These are phyloP conservation scores for Lophius piscatorius DNA, from an alignment of 2,113 vertebrate genomes.

Conservation along the genomic window DNA sequence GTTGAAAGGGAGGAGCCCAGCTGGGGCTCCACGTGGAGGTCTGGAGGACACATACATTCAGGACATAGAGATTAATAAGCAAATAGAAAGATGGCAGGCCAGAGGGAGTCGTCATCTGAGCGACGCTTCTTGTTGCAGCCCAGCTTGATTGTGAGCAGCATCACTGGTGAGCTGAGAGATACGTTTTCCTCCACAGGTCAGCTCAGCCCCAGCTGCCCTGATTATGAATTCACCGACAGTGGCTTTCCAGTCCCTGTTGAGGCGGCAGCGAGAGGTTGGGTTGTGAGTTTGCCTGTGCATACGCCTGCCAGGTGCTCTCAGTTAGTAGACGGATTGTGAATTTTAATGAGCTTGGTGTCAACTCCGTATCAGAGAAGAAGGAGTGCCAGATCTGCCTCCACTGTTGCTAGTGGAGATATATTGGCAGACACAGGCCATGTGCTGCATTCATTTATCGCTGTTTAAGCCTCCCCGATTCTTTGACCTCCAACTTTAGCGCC, in stretches of 20 bases:
- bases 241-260: conserved; percentile 44
- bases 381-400: conserved; percentile 53
- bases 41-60: conserved; percentile 79
- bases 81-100: conserved; percentile 13
- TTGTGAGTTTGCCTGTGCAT: conserved; percentile 58
- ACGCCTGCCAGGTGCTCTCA: conserved; percentile 66
- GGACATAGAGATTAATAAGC: conserved; percentile 11
- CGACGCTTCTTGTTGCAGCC: conserved; percentile 20
- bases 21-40: conserved; percentile 87
- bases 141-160: conserved; percentile 20
- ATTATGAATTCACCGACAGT: conserved; percentile 53
- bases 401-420: conserved; percentile 46
- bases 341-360: conserved; percentile 72
- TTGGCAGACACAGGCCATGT: conserved; percentile 55
- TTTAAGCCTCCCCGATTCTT: conserved; percentile 47
- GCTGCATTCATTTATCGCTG: conserved; percentile 62
- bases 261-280: conserved; percentile 56
- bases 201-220: conserved; percentile 47
- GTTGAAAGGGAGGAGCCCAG: conserved; percentile 91
- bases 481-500: conserved; percentile 53
- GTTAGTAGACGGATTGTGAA: conserved; percentile 69
- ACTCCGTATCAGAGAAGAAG: conserved; percentile 48
- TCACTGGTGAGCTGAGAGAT: conserved; percentile 23
- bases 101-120: conserved; percentile 10
- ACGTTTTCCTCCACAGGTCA: conserved; percentile 62